Percentiles rank a stretch among this genome's conserved stretches.
Conservation (phyloP, 2,888 invertebrate species). For the Amiota mariae region DNA sequence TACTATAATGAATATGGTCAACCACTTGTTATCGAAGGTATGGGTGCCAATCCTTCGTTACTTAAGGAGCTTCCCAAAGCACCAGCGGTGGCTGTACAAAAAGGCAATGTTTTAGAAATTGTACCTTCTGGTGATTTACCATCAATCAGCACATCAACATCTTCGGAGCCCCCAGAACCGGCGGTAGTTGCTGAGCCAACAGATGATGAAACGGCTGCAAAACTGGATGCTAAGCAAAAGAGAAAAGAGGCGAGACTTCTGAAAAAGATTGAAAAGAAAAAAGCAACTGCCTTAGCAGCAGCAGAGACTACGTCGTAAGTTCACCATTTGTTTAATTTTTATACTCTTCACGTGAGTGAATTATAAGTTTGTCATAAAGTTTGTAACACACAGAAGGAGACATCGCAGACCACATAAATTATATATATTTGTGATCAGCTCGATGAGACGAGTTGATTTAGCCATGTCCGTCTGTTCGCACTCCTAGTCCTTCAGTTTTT, state of each 20-base stretch:
- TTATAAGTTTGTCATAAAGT: no score
- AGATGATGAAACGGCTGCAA: background rate
- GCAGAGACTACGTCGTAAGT: slow-evolving; percentile 48
- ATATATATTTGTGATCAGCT: no score
- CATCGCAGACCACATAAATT: no score
- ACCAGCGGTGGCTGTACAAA: slow-evolving; percentile 69
- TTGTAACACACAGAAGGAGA: no score
- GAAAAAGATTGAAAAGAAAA: slow-evolving; percentile 1
- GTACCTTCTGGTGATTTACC: slow-evolving; percentile 61
- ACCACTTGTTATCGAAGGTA: slow-evolving; percentile 20
- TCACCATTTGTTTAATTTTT: slow-evolving; percentile 40
- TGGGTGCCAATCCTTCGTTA: slow-evolving; percentile 37
- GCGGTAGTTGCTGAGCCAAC: slow-evolving; percentile 11
- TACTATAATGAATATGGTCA: slow-evolving; percentile 47
- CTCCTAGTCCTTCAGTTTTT: no score
- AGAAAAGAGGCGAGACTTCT: background rate
- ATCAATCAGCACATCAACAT: background rate
- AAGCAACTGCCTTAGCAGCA: background rate
- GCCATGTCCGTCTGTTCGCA: no score
- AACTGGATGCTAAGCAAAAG: background rate
- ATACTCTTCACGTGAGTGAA: no score
- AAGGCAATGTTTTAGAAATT: slow-evolving; percentile 73
- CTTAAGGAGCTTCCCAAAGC: slow-evolving; percentile 67
- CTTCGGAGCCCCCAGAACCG: background rate
- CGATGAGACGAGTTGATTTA: no score